Conservation (phyloP, 64 coral and sea anemone species). For the Stylophora pistillata region DNA sequence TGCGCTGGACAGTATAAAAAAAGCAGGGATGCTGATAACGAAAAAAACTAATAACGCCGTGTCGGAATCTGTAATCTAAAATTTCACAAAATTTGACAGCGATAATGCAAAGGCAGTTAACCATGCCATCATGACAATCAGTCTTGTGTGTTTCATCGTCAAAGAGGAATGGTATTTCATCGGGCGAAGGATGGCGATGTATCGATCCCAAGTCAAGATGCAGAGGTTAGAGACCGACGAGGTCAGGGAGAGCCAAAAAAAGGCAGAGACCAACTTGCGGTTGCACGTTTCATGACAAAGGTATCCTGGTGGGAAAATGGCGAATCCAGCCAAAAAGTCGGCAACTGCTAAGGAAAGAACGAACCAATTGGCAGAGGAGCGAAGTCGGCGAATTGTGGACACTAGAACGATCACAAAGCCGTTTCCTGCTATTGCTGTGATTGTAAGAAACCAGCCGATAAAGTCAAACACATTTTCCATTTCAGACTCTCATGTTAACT, state of each 20-base stretch:
- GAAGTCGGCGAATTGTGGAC: neutral
- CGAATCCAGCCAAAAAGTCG: neutral
- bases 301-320: neutral
- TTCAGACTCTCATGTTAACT: neutral
- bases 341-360: constrained; percentile 15
- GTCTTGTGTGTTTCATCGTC: neutral
- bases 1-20: neutral
- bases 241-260: constrained; percentile 2
- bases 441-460: neutral
- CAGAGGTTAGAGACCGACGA: constrained; percentile 24
- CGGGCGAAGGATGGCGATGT: constrained; percentile 10
- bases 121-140: neutral
- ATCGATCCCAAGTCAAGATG: constrained; percentile 22
- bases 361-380: constrained; percentile 30
- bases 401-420: neutral
- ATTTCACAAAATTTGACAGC: neutral
- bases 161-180: neutral
- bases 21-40: neutral
- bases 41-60: neutral
- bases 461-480: neutral
- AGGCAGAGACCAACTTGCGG: neutral
- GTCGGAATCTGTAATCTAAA: neutral
- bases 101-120: neutral
- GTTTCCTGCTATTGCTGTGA: neutral
- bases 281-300: neutral